phyloP scores from a whole-genome alignment of 1,140 invertebrate genomes.

The Monochamus saltuarius region DNA sequence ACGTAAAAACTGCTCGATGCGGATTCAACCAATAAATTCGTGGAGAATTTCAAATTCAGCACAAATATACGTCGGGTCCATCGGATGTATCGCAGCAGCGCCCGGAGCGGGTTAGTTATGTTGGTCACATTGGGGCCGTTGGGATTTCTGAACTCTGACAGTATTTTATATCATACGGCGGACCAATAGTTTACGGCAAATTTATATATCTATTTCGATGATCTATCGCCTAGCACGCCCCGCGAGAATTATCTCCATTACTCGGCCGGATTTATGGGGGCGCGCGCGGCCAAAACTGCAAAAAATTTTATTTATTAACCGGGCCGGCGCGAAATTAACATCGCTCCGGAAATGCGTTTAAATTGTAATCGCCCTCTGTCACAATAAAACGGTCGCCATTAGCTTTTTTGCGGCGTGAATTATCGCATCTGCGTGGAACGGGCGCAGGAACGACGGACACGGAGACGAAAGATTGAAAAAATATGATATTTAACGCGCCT shows the following conservation, averaged over 20 bases:
- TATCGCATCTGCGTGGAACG: background rate
- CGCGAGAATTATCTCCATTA: slow-evolving; percentile 30
- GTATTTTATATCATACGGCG: slow-evolving; percentile 37
- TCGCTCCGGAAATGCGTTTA: too few species aligned
- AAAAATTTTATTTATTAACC: slow-evolving; percentile 6
- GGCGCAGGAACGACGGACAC: too few species aligned
- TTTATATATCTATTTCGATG: slow-evolving; percentile 42
- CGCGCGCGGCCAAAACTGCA: slow-evolving; percentile 25
- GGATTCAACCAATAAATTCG: background rate
- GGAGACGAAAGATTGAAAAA: too few species aligned
- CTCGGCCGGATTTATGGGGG: slow-evolving; percentile 11
- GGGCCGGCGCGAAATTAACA: background rate
- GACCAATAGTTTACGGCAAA: slow-evolving; percentile 37
- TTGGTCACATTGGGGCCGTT: slow-evolving; percentile 27
- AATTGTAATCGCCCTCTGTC: slow-evolving; percentile 1
- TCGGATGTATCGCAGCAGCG: background rate
- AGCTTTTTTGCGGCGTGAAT: slow-evolving; percentile 10
- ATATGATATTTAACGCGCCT: too few species aligned
- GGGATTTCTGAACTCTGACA: slow-evolving; percentile 27
- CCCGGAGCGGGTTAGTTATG: slow-evolving; percentile 26
- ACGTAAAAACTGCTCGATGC: too few species aligned
- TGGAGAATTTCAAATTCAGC: slow-evolving; percentile 1
- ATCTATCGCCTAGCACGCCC: slow-evolving; percentile 27
- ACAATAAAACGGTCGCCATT: slow-evolving; percentile 13
- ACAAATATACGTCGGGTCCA: background rate